A percentile compares a stretch with the other conserved stretches of the same genome.
phyloP scores from a whole-genome alignment of 2,888 invertebrate genomes.

The Tromatobia lineatoria region DNA sequence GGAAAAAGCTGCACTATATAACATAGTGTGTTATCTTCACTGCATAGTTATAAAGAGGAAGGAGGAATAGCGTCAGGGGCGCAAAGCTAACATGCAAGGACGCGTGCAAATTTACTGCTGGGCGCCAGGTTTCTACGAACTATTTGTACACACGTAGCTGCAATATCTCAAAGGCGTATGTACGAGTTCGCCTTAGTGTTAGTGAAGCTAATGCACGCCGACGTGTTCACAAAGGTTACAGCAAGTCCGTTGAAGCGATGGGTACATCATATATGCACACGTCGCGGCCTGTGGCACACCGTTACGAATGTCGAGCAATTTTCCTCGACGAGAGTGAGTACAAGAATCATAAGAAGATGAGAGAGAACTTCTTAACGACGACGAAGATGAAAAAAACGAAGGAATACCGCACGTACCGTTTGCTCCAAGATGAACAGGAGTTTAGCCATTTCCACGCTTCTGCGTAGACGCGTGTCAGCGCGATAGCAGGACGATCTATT shows the following conservation, averaged over 20 bases:
- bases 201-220: slow-evolving; percentile 26
- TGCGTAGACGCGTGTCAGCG: slow-evolving; percentile 32
- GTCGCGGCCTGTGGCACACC: slow-evolving; percentile 33
- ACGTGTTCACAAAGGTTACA: slow-evolving; percentile 47
- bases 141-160: slow-evolving; percentile 26
- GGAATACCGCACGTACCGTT: slow-evolving; percentile 40
- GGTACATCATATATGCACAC: slow-evolving; percentile 23
- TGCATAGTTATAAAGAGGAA: slow-evolving; percentile 29
- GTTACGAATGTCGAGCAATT: slow-evolving; percentile 65
- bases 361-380: slow-evolving; percentile 18
- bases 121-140: slow-evolving; percentile 35
- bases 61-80: slow-evolving; percentile 26
- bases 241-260: slow-evolving; percentile 56
- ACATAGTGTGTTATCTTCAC: slow-evolving; percentile 25
- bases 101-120: slow-evolving; percentile 48
- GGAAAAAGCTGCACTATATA: slow-evolving; percentile 25
- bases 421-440: slow-evolving; percentile 37
- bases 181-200: neutral
- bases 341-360: neutral
- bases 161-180: neutral
- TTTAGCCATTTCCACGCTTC: slow-evolving; percentile 52
- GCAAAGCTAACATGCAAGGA: slow-evolving; percentile 42
- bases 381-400: slow-evolving; percentile 16
- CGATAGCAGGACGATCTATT: neutral
- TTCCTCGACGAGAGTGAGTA: slow-evolving; percentile 13